phyloP scores from a whole-genome alignment of 2,888 invertebrate genomes.

The Ernsta delagoae region DNA sequence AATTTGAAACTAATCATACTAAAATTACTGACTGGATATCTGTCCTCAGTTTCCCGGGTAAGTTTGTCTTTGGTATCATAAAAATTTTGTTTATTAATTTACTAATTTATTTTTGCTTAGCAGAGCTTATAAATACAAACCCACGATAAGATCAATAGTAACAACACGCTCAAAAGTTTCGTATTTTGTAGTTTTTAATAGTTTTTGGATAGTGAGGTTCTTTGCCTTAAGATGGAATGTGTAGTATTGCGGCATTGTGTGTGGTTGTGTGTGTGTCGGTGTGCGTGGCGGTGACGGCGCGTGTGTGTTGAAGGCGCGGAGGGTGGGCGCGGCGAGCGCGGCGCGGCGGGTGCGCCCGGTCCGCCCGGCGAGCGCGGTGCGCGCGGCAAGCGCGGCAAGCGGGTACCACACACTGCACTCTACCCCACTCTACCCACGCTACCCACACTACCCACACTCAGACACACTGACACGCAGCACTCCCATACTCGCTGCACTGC shows the following conservation, averaged over 20 bases:
- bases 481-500: background rate
- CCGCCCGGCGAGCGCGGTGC: constrained; percentile 94
- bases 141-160: background rate
- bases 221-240: background rate
- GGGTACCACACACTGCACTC: constrained; percentile 84
- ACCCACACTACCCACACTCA: constrained; percentile 23
- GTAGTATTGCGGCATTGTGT: background rate
- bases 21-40: too few species aligned
- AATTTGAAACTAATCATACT: background rate
- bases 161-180: background rate
- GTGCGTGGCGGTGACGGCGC: constrained; percentile 11
- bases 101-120: constrained; percentile 14
- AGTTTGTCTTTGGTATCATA: background rate
- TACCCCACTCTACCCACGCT: background rate
- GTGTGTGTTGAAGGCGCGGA: constrained; percentile 80
- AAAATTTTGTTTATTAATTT: background rate
- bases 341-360: constrained; percentile 91
- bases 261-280: background rate
- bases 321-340: constrained; percentile 91
- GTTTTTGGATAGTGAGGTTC: background rate
- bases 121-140: constrained; percentile 6
- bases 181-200: background rate
- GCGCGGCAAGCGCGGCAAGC: constrained; percentile 96
- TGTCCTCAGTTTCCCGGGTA: background rate
- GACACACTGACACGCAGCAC: background rate